phyloP scores from a whole-genome alignment of 2,888 invertebrate species.

The Andrena fulva region DNA sequence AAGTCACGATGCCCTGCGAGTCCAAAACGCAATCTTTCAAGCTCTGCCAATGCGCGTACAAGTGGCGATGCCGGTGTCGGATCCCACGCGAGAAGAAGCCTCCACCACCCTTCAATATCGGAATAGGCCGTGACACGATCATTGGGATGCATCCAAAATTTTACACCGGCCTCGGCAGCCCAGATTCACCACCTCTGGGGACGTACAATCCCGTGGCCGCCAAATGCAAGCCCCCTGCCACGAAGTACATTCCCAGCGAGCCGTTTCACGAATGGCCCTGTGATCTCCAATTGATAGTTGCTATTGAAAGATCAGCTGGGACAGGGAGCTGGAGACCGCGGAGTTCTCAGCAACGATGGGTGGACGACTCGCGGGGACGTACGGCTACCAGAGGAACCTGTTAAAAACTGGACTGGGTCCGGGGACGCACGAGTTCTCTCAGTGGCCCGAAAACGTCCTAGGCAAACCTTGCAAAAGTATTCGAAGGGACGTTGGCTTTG shows the following conservation, averaged over 20 bases:
- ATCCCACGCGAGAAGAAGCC: slow-evolving; percentile 47
- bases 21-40: slow-evolving; percentile 27
- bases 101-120: slow-evolving; percentile 61
- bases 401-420: slow-evolving; percentile 59
- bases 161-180: neutral
- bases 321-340: slow-evolving; percentile 46
- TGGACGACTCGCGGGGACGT: slow-evolving; percentile 11
- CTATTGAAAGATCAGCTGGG: slow-evolving; percentile 60
- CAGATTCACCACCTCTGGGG: slow-evolving; percentile 55
- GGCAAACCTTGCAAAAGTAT: slow-evolving; percentile 28
- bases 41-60: slow-evolving; percentile 60
- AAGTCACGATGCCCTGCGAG: slow-evolving; percentile 38
- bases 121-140: neutral
- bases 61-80: slow-evolving; percentile 60
- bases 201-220: slow-evolving; percentile 49
- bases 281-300: too few species aligned
- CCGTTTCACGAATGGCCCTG: too few species aligned
- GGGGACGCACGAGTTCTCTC: slow-evolving; percentile 64
- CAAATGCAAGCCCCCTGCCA: slow-evolving; percentile 7
- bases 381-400: neutral
- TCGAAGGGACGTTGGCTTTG: slow-evolving; percentile 53
- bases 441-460: slow-evolving; percentile 65
- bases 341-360: slow-evolving; percentile 61
- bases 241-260: slow-evolving; percentile 43
- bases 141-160: slow-evolving; percentile 65